Evolutionary conservation across 2,797 vertebrate genomes (phyloP), one percentile per base, ranked within the genome.

Genomic region (Pipistrellus pygmaeus): DNA sequence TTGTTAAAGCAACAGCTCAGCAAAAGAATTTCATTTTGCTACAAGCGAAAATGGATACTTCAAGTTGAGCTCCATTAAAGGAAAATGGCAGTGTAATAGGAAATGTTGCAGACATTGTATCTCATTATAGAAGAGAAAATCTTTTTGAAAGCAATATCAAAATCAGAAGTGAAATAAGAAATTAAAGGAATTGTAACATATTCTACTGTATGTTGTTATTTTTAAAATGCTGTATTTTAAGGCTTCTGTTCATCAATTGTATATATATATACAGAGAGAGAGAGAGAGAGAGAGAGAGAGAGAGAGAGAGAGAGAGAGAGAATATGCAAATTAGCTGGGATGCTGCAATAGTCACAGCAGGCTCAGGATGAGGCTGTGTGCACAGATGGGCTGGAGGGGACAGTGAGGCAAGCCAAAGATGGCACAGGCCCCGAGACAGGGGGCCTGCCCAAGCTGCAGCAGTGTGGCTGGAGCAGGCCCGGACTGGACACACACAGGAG

Each of bases 41-140:
- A 80, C 69, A 73, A 92, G 69, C 12, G 14, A 92, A 90, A 96
- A 96, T 32, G 2, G n/a, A 78, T 96, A 55, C 72, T 83, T 86
- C 35, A 94, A 97, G 95, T 91, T 55, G 94, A 97, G 78, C 8
- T 88, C 32, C 86, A 72, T 85, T 96, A 96, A 96, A 97, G 81
- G 38, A 95, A 94, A 96, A 96, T 77, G 91, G 35, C 75, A 96
- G n/a, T 2, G 41, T 86, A 32, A 55, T 38, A 90, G 87, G 83
- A 96, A 98, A 97, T 93, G 69, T 80, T 96, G 46, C 68, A 95
- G 95, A 95, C 77, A 95, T 23, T 5, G 30, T 60, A 88, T 96
- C 85, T 97, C 91, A 97, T 97, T 97, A 97, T 68, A 96, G 38
- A 96, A 44, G 46, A 97, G 90, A 94, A 97, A 96, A 95, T 21